Evolutionary conservation across 2,888 invertebrate species (phyloP), one percentile per base, ranked within the genome.

Genomic region (Kuschelorhynchus macadamiae): DNA sequence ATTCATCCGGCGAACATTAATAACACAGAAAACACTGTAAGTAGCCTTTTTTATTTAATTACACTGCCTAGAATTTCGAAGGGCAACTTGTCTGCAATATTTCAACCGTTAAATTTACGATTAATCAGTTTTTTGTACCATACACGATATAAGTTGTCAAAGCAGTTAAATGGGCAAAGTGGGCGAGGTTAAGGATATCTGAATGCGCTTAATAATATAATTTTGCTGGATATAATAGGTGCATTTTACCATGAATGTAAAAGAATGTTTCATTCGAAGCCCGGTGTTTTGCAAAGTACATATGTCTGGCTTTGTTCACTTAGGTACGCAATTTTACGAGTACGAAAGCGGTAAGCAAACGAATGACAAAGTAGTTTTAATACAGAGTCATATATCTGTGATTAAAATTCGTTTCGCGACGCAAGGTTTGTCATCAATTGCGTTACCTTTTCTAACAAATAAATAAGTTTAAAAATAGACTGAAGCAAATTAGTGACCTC

Each of bases 51-150:
- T 67, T 62, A 67, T 63, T 70, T 67, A 70, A 67, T 70, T 70
- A 62, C 67, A 63, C 67, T 59, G 61, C 56, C 63, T 63, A 59
- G 63, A 67, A 70, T 67, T 67, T 62, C 67, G 70, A 70, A 70
- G 70, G 70, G 70, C 70, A 70, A 70, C 67, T 70, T 70, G 70
- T 70, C 70, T 70, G 70, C 63, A 59, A 53, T 47, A 70, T 63
- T 59, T 63, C 65, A 55, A 70, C 63, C 70, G 70, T 70, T 66
- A 70, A 70, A 70, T 67, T 67, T 59, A 63, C 70, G 56, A 70
- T 70, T 70, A 70, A 70, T 70, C 70, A 70, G 63, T 67, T 69
- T 62, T 66, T 55, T 53, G 30, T 50, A 25, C 25, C 16, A 33
- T 55, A 46, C 33, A 55, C 53, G 52, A 42, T 41, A 32, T 20